phyloP scores from a whole-genome alignment of 2,888 invertebrate genomes.

The Seladonia tumulorum region DNA sequence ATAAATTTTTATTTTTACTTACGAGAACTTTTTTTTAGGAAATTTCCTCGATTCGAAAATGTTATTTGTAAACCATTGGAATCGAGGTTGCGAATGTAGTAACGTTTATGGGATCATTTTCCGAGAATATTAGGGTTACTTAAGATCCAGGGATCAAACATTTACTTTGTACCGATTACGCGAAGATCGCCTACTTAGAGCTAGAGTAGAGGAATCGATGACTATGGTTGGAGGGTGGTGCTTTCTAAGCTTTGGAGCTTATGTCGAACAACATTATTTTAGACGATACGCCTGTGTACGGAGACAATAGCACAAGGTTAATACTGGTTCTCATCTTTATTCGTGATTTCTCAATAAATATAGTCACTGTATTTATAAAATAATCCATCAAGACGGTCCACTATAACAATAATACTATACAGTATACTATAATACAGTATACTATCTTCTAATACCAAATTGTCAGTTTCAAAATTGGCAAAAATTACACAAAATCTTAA shows the following conservation, averaged over 20 bases:
- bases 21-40: not conserved
- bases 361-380: not conserved
- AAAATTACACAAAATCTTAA: not conserved
- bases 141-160: not conserved
- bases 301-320: not conserved
- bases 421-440: no score
- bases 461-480: not conserved
- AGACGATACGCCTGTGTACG: not conserved
- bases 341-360: not conserved
- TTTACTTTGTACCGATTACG: conserved; percentile 11
- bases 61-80: not conserved
- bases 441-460: not conserved
- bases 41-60: not conserved
- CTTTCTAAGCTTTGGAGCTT: conserved; percentile 1
- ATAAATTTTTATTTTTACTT: not conserved
- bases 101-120: not conserved
- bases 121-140: not conserved
- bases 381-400: not conserved
- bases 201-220: not conserved
- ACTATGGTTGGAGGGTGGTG: not conserved
- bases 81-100: not conserved
- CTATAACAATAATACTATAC: no score
- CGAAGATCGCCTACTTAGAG: not conserved
- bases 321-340: not conserved
- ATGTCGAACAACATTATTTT: conserved; percentile 8